These are phyloP conservation scores for Drosophila dunni DNA, from an alignment of 1,140 invertebrate species.

Conservation along the genomic window DNA sequence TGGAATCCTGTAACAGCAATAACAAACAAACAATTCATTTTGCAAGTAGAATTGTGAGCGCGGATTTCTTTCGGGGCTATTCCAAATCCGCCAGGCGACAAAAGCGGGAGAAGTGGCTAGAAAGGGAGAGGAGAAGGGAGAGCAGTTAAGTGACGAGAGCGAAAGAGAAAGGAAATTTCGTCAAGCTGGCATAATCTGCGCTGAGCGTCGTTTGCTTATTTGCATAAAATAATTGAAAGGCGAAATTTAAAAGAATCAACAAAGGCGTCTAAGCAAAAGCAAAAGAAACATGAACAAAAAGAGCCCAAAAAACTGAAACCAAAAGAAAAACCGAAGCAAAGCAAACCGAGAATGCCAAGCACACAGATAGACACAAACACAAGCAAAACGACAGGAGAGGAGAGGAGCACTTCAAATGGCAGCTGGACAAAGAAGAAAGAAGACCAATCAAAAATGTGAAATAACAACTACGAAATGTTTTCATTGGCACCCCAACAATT, in stretches of 20 bases:
- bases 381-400: not conserved
- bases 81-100: conserved; percentile 24
- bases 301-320: conserved; percentile 1
- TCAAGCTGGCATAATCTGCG: conserved; percentile 82
- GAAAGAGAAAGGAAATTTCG: conserved; percentile 54
- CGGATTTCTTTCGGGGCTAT: conserved; percentile 58
- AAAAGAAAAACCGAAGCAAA: conserved; percentile 49
- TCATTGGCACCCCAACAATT: too few species aligned
- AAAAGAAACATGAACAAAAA: conserved; percentile 18
- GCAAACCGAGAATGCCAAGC: conserved; percentile 13
- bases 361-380: not conserved
- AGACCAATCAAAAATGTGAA: conserved; percentile 33
- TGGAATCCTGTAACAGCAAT: conserved; percentile 60
- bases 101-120: not conserved
- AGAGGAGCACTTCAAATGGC: conserved; percentile 38
- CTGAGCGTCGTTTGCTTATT: conserved; percentile 72
- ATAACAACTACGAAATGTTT: conserved; percentile 24
- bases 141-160: not conserved
- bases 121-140: not conserved
- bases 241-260: conserved; percentile 83
- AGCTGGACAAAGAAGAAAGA: conserved; percentile 12
- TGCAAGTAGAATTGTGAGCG: conserved; percentile 51
- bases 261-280: conserved; percentile 55
- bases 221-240: conserved; percentile 83
- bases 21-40: conserved; percentile 81